Evolutionary conservation across 2,797 vertebrate genomes (phyloP).

Genomic region (Danio tinwini): DNA sequence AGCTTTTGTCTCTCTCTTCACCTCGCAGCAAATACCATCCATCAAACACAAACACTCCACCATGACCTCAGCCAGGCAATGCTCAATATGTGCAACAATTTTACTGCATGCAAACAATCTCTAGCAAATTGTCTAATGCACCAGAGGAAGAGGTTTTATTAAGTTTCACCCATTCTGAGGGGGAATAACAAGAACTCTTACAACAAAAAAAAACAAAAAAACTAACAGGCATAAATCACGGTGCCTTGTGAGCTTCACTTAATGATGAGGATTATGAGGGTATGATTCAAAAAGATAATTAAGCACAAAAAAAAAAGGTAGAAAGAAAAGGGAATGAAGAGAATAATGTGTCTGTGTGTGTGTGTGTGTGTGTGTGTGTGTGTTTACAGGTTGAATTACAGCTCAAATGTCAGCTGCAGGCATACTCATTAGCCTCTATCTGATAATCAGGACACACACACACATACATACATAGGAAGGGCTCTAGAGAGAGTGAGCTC

Average conservation of each 20-base stretch:
- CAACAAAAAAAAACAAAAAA: background rate
- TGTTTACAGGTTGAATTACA: slow-evolving; percentile 37
- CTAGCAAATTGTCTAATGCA: background rate
- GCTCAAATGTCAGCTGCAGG: slow-evolving; percentile 45
- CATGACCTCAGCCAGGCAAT: background rate
- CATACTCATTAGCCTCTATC: slow-evolving; percentile 50
- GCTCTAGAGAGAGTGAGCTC: slow-evolving; percentile 32
- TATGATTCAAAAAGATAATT: slow-evolving; percentile 29
- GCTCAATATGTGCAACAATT: background rate
- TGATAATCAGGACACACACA: slow-evolving; percentile 45
- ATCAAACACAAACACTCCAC: slow-evolving; percentile 8
- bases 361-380: no score
- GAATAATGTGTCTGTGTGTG: background rate
- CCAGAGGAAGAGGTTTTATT: background rate
- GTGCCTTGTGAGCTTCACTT: background rate
- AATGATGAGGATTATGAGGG: background rate
- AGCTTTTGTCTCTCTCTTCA: background rate
- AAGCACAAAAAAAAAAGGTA: slow-evolving; percentile 1
- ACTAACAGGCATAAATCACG: slow-evolving; percentile 6
- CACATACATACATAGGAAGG: background rate
- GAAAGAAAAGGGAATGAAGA: background rate
- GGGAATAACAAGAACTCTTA: background rate
- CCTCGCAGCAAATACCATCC: slow-evolving; percentile 18
- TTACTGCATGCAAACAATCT: background rate
- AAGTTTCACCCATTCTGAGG: background rate